These are phyloP conservation scores for Scaptomyza hsui DNA, from an alignment of 1,140 invertebrate genomes.

Conservation along the genomic window DNA sequence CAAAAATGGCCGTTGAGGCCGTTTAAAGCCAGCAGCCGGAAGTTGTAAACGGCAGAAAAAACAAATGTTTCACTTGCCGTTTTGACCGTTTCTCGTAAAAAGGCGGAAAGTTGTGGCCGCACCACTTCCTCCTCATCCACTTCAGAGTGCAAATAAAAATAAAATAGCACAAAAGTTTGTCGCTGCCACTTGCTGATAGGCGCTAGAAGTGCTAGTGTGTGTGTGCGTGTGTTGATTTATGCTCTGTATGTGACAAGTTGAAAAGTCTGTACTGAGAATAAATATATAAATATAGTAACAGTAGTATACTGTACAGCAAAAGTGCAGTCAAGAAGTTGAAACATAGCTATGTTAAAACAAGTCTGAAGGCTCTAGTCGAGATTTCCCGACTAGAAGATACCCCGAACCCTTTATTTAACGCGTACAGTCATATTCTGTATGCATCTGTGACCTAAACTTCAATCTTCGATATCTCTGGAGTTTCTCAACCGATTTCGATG, in stretches of 20 bases:
- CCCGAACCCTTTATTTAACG: no score
- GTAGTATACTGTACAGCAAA: constrained; percentile 25
- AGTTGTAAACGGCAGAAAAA: constrained; percentile 69
- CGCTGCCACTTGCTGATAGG: constrained; percentile 60
- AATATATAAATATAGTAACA: not conserved
- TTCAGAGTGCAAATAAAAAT: constrained; percentile 41
- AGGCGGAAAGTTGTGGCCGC: constrained; percentile 31
- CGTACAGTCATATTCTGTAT: no score
- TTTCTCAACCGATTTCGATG: no score
- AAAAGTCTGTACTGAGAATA: constrained; percentile 39
- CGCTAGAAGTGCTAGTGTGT: constrained; percentile 4
- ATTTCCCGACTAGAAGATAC: no score
- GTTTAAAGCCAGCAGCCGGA: constrained; percentile 53
- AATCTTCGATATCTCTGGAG: no score
- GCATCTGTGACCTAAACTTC: no score
- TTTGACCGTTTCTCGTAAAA: constrained; percentile 56
- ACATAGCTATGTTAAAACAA: constrained; percentile 16
- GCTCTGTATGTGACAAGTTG: constrained; percentile 63
- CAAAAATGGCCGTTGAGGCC: constrained; percentile 24
- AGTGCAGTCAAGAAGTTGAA: constrained; percentile 46
- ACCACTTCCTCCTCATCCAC: not conserved
- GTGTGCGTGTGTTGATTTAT: constrained; percentile 56
- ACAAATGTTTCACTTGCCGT: constrained; percentile 74
- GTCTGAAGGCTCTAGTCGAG: no score
- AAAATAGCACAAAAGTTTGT: constrained; percentile 60